phyloP scores from a whole-genome alignment of 2,888 invertebrate species.

The Stenichneumon culpator region DNA sequence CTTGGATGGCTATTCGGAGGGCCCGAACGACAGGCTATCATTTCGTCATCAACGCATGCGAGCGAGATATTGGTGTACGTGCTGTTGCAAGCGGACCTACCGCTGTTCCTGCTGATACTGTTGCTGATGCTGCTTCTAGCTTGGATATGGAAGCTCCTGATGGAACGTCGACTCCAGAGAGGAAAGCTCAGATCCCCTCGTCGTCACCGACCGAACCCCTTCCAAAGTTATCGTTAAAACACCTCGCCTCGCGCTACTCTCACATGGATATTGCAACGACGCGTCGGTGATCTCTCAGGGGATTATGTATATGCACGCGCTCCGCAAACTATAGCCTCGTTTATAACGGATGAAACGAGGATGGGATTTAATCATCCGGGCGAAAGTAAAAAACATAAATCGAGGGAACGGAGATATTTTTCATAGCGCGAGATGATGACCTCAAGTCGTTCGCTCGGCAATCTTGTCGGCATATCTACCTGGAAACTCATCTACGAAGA shows the following conservation, averaged over 20 bases:
- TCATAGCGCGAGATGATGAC: neutral
- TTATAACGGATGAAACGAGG: constrained; percentile 23
- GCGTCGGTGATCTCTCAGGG: neutral
- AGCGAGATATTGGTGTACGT: constrained; percentile 33
- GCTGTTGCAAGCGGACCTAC: neutral
- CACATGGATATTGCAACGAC: constrained; percentile 29
- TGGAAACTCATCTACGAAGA: constrained; percentile 9
- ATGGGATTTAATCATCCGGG: neutral
- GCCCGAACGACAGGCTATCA: constrained; percentile 49
- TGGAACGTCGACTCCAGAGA: neutral
- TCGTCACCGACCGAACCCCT: constrained; percentile 32
- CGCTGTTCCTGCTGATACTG: neutral
- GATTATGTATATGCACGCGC: constrained; percentile 29
- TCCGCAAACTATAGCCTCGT: neutral
- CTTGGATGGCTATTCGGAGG: constrained; percentile 22
- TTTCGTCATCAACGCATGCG: constrained; percentile 54
- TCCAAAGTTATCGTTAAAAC: constrained; percentile 47
- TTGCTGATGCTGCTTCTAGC: neutral
- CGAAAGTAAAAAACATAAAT: neutral
- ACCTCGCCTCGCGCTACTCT: constrained; percentile 26
- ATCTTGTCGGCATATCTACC: neutral
- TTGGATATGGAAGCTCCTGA: constrained; percentile 1
- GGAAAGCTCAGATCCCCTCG: constrained; percentile 25
- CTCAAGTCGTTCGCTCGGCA: neutral
- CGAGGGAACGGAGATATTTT: neutral